These are phyloP conservation scores for Jacana jacana DNA, from an alignment of 2,113 vertebrate species.

Conservation along the genomic window DNA sequence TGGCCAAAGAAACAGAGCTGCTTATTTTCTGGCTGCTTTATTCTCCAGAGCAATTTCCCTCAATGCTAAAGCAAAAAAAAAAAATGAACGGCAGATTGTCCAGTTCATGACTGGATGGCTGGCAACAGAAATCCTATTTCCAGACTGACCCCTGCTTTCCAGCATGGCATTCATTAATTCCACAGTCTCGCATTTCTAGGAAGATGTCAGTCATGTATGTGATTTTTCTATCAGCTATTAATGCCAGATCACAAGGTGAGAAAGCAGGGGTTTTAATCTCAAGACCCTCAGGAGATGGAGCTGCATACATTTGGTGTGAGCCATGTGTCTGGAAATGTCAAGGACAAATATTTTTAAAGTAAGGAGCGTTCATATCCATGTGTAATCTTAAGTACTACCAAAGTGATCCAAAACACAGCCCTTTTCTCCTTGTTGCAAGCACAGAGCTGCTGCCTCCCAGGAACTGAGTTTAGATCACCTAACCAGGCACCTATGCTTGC, in stretches of 20 bases:
- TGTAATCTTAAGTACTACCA: neutral
- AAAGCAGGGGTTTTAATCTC: conserved; percentile 63
- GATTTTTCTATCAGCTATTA: conserved; percentile 64
- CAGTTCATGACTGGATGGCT: conserved; percentile 54
- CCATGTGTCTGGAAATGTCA: conserved; percentile 53
- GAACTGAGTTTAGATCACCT: neutral
- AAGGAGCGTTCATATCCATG: neutral
- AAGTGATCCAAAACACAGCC: neutral
- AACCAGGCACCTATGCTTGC: neutral
- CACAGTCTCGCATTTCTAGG: conserved; percentile 56
- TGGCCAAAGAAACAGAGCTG: neutral
- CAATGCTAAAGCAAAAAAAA: neutral
- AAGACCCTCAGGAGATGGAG: conserved; percentile 58
- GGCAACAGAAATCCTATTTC: conserved; percentile 53
- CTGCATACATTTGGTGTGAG: conserved; percentile 51
- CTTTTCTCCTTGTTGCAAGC: neutral
- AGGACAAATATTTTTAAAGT: conserved; percentile 26
- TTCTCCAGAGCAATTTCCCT: conserved; percentile 54
- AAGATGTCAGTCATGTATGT: conserved; percentile 70
- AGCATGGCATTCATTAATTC: conserved; percentile 71
- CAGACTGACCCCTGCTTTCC: conserved; percentile 54
- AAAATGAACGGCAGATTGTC: conserved; percentile 48
- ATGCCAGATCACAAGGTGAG: conserved; percentile 61
- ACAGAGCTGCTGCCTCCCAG: neutral
- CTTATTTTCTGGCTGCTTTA: conserved; percentile 10